These are phyloP conservation scores for Saimiri boliviensis DNA, from an alignment of 2,113 vertebrate species.

Conservation along the genomic window DNA sequence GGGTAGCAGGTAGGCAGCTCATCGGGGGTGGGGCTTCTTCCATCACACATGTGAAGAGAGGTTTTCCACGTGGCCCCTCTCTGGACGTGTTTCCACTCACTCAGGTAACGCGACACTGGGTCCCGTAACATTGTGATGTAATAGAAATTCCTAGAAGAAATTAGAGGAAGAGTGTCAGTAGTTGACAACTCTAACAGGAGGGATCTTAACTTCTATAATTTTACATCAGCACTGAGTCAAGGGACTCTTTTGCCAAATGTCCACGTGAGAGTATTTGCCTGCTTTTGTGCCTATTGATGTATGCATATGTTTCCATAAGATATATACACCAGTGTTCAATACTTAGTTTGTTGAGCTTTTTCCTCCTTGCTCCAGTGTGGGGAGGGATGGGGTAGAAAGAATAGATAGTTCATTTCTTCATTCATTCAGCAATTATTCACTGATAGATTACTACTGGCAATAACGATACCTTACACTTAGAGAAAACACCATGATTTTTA, in stretches of 20 bases:
- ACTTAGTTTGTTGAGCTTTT: not conserved
- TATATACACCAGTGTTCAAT: not conserved
- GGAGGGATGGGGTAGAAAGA: not conserved
- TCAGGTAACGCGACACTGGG: slow-evolving; percentile 97
- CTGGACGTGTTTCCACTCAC: slow-evolving; percentile 99
- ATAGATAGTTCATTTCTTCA: not conserved
- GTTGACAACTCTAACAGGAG: not conserved
- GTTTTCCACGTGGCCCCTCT: slow-evolving; percentile 98
- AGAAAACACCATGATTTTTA: not conserved
- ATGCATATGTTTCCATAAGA: not conserved
- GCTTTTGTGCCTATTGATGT: not conserved
- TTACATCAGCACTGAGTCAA: not conserved
- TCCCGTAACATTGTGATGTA: slow-evolving; percentile 99
- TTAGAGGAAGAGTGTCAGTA: slow-evolving; percentile 68
- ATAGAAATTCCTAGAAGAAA: slow-evolving; percentile 97
- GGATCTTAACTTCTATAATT: not conserved
- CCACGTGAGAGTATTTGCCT: fast-evolving
- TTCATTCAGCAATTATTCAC: not conserved
- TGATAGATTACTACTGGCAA: not conserved
- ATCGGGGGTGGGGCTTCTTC: slow-evolving; percentile 94
- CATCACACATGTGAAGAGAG: slow-evolving; percentile 97
- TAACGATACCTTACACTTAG: not conserved
- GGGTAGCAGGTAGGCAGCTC: slow-evolving; percentile 96
- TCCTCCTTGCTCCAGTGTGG: not conserved
- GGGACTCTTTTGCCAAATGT: not conserved